A percentile compares a stretch with the other conserved stretches of the same genome.
These are phyloP conservation scores for Orbicella faveolata DNA, from an alignment of 64 coral and sea anemone species.

Conservation along the genomic window DNA sequence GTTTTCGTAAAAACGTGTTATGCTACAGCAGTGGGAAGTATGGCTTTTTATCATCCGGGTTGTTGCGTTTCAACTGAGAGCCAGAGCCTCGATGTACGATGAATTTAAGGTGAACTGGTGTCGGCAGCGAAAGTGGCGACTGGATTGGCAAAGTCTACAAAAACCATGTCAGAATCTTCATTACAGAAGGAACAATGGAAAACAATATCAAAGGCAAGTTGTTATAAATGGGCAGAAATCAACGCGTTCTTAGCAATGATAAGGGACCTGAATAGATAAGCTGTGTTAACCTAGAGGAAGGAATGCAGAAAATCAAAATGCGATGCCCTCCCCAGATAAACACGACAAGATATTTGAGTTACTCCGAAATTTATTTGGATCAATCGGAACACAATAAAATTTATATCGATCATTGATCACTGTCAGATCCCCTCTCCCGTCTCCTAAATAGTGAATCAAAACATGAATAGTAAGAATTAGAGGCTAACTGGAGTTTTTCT, in stretches of 20 bases:
- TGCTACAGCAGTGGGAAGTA: background rate
- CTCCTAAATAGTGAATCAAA: too few species aligned
- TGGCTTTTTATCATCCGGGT: conserved; percentile 6
- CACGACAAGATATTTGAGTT: too few species aligned
- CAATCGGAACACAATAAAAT: too few species aligned
- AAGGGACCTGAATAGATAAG: background rate
- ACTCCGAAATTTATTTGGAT: too few species aligned
- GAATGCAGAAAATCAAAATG: too few species aligned
- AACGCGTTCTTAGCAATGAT: background rate
- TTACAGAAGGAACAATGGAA: conserved; percentile 2
- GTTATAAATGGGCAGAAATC: background rate
- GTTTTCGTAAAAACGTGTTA: background rate
- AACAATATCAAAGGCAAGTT: conserved; percentile 30
- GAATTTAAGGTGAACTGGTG: conserved; percentile 41
- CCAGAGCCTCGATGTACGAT: background rate
- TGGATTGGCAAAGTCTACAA: conserved; percentile 27
- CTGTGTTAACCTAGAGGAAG: too few species aligned
- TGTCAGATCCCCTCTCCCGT: too few species aligned
- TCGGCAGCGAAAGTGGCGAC: conserved; percentile 33
- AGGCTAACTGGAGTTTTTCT: too few species aligned
- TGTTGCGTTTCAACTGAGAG: background rate
- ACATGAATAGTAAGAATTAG: too few species aligned
- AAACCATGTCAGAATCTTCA: conserved; percentile 18
- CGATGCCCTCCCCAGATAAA: too few species aligned
- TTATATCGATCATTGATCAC: too few species aligned